These are phyloP conservation scores for Orthonevra nobilis DNA, from an alignment of 2,888 invertebrate genomes.

Conservation along the genomic window DNA sequence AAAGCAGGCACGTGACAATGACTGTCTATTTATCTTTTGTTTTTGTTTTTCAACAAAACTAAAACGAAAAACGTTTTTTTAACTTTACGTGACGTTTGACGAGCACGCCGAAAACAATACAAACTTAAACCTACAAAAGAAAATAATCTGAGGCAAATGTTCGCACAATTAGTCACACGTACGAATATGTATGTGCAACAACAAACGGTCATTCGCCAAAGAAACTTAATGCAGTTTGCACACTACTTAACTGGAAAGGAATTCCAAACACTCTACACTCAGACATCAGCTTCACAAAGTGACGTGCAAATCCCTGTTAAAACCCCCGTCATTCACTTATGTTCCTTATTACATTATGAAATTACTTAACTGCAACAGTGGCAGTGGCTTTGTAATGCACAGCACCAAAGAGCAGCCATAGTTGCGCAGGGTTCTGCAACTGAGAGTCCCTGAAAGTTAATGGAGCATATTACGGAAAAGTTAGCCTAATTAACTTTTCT, in stretches of 20 bases:
- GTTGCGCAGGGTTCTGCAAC: slow-evolving; percentile 45
- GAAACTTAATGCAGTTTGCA: slow-evolving; percentile 13
- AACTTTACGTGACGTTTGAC: no score
- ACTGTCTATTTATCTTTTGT: no score
- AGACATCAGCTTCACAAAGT: slow-evolving; percentile 57
- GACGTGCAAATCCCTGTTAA: slow-evolving; percentile 39
- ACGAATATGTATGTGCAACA: no score
- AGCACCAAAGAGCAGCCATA: slow-evolving; percentile 3
- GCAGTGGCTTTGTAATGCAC: slow-evolving; percentile 20
- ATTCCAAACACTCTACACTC: slow-evolving; percentile 26
- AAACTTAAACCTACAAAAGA: no score
- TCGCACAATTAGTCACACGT: no score
- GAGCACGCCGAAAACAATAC: no score
- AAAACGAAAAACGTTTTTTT: no score
- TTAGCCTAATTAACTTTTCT: slow-evolving; percentile 65
- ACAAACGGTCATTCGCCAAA: background rate
- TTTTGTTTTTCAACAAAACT: no score
- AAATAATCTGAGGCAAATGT: no score
- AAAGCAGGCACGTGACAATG: no score
- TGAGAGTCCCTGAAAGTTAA: slow-evolving; percentile 58
- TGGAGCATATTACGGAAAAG: slow-evolving; percentile 64
- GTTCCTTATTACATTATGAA: slow-evolving; percentile 59
- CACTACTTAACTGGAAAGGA: slow-evolving; percentile 6
- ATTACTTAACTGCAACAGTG: slow-evolving; percentile 50
- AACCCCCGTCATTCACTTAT: slow-evolving; percentile 64